These are phyloP conservation scores for Leistus spinibarbis DNA, from an alignment of 2,888 invertebrate genomes.

Conservation along the genomic window DNA sequence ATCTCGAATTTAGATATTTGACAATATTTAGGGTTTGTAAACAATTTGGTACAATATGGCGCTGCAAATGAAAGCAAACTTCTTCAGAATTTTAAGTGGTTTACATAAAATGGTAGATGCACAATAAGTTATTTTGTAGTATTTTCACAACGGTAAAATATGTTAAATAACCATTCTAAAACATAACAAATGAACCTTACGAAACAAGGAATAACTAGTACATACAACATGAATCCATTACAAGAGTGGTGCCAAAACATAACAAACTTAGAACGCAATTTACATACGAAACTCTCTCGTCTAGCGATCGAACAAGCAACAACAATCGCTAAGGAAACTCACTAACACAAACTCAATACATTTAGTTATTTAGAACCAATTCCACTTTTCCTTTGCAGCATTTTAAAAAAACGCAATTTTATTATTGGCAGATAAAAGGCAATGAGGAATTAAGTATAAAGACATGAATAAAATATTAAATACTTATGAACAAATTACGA, in stretches of 20 bases:
- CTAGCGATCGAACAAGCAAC: neutral
- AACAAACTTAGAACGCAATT: constrained; percentile 8
- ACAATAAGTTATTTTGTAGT: neutral
- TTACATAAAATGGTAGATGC: neutral
- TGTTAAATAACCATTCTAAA: constrained; percentile 21
- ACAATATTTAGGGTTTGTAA: too few species aligned
- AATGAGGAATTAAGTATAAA: neutral
- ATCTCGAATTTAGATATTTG: too few species aligned
- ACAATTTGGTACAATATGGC: too few species aligned
- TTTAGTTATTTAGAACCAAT: too few species aligned
- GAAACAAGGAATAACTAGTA: constrained; percentile 11
- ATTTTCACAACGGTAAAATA: constrained; percentile 20
- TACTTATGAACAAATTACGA: neutral
- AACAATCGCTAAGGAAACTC: neutral
- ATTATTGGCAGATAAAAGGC: too few species aligned
- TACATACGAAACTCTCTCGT: constrained; percentile 8
- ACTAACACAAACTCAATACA: neutral
- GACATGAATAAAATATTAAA: neutral
- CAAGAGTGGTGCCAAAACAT: constrained; percentile 10
- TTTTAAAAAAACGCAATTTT: too few species aligned
- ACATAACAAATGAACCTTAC: constrained; percentile 30
- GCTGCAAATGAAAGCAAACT: neutral
- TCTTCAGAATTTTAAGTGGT: neutral
- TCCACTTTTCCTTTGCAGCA: too few species aligned
- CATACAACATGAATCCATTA: constrained; percentile 22